Evolutionary conservation across 2,797 vertebrate genomes (phyloP).

Genomic region (Phoxinus dragarum): DNA sequence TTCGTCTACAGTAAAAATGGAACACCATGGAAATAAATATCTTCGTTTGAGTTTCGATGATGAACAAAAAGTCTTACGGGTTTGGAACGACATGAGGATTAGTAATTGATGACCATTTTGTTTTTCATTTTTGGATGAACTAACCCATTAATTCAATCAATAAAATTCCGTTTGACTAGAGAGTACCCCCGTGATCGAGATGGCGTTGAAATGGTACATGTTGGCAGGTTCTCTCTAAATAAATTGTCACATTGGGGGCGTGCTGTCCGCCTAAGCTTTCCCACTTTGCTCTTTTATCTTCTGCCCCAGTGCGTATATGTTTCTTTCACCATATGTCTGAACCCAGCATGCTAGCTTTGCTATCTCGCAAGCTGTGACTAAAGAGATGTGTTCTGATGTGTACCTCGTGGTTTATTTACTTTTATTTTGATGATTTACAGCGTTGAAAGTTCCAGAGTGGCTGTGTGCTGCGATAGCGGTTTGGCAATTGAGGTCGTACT

Average conservation of each 20-base stretch:
- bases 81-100: no score
- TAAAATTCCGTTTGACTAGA: slow-evolving; percentile 3
- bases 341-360: slow-evolving; percentile 41
- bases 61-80: background rate
- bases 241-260: slow-evolving; percentile 11
- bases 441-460: slow-evolving; percentile 52
- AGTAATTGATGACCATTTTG: background rate
- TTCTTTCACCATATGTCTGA: slow-evolving; percentile 32
- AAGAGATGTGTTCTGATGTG: slow-evolving; percentile 51
- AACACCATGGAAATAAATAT: background rate
- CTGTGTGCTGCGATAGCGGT: slow-evolving; percentile 58
- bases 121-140: background rate
- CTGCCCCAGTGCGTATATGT: slow-evolving; percentile 10
- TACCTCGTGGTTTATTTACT: slow-evolving; percentile 55
- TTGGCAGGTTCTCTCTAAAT: slow-evolving; percentile 21
- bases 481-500: slow-evolving; percentile 29
- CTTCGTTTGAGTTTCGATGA: background rate
- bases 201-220: slow-evolving; percentile 33
- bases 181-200: slow-evolving; percentile 6
- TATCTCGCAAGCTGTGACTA: slow-evolving; percentile 45
- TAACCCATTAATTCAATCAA: slow-evolving; percentile 17
- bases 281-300: slow-evolving; percentile 12
- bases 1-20: background rate
- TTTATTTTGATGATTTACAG: slow-evolving; percentile 60
- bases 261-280: background rate